phyloP scores from a whole-genome alignment of 2,888 invertebrate species.

The Hemicrepidius hirtus region DNA sequence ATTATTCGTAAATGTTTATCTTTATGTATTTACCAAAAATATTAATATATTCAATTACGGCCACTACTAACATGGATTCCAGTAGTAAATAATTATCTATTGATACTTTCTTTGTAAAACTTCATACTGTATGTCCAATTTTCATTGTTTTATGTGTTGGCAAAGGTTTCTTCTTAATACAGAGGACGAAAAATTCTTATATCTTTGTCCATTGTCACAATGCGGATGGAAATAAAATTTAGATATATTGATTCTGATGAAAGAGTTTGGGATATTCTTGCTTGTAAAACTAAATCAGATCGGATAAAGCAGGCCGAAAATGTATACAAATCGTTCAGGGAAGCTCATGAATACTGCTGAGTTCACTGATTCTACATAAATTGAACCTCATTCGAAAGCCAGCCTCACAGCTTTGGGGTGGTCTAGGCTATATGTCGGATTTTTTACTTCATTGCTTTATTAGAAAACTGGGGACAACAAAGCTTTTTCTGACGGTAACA shows the following conservation, averaged over 20 bases:
- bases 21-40: neutral
- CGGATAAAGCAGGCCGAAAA: conserved; percentile 45
- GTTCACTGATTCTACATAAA: conserved; percentile 43
- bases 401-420: neutral
- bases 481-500: conserved; percentile 11
- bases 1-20: neutral
- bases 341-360: conserved; percentile 46
- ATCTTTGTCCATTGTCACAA: conserved; percentile 19
- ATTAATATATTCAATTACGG: neutral
- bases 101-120: no score
- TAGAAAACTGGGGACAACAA: conserved; percentile 8
- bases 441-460: conserved; percentile 17
- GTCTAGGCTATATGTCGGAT: conserved; percentile 5
- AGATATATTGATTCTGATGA: conserved; percentile 40
- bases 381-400: conserved; percentile 36
- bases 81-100: no score
- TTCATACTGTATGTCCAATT: no score
- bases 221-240: conserved; percentile 25
- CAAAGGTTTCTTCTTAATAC: conserved; percentile 3
- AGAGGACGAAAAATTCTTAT: conserved; percentile 9
- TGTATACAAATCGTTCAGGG: conserved; percentile 47
- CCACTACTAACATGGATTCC: neutral
- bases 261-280: conserved; percentile 38
- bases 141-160: no score
- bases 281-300: conserved; percentile 45